These are phyloP conservation scores for Theristus sp. DNA, from an alignment of 2,888 invertebrate species.

Conservation along the genomic window DNA sequence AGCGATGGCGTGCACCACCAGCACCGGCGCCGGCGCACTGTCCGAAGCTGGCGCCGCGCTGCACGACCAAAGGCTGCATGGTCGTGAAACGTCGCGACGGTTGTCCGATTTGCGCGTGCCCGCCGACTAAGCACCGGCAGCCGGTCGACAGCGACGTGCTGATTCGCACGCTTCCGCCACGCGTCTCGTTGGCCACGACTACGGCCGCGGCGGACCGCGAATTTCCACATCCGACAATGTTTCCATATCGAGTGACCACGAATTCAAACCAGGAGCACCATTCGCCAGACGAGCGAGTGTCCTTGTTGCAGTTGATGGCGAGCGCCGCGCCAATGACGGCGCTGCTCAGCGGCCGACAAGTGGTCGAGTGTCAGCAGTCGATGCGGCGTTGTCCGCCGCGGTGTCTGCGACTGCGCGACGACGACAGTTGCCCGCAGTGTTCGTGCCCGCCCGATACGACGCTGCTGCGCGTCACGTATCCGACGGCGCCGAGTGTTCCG, in stretches of 20 bases:
- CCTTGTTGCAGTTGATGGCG: background rate
- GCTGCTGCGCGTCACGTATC: background rate
- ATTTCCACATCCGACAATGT: too few species aligned
- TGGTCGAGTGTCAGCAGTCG: too few species aligned
- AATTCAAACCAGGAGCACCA: background rate
- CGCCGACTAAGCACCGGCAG: background rate
- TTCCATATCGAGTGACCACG: too few species aligned
- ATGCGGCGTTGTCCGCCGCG: background rate
- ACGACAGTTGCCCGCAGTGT: background rate
- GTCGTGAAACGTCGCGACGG: too few species aligned
- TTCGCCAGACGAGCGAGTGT: background rate
- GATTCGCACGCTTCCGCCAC: too few species aligned
- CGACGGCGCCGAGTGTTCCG: background rate
- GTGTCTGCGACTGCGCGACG: background rate
- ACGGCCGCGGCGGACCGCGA: too few species aligned
- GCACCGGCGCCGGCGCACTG: too few species aligned
- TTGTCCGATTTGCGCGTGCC: background rate
- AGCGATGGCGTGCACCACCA: background rate
- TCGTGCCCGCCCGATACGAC: background rate
- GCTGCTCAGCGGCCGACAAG: background rate
- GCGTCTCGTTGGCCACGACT: too few species aligned
- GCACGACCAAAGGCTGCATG: too few species aligned
- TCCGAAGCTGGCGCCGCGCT: too few species aligned
- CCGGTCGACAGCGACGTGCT: background rate
- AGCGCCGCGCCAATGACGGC: background rate